phyloP scores from a whole-genome alignment of 2,797 vertebrate species.

The Coreius guichenoti region DNA sequence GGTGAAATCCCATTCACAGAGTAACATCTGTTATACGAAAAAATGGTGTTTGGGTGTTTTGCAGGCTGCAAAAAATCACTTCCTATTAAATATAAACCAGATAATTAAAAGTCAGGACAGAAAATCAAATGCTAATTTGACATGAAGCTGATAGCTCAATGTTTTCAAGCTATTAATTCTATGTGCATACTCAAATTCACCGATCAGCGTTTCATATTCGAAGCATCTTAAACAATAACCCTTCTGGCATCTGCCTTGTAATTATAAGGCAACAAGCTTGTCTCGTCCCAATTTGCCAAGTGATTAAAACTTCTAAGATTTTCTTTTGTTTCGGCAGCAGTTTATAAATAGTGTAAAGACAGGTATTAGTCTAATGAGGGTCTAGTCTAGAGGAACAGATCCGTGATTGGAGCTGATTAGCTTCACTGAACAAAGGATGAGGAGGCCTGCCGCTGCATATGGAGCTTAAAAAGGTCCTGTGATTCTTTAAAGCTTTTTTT shows the following conservation, averaged over 20 bases:
- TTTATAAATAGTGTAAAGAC: slow-evolving; percentile 36
- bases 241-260: slow-evolving; percentile 1
- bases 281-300: slow-evolving; percentile 1
- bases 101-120: not conserved
- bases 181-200: not conserved
- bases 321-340: not conserved
- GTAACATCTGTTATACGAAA: not conserved
- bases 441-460: not conserved
- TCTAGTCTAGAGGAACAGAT: slow-evolving; percentile 13
- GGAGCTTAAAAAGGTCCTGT: not conserved
- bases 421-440: slow-evolving; percentile 23
- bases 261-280: slow-evolving; percentile 28
- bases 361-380: slow-evolving; percentile 40
- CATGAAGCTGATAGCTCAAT: not conserved
- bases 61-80: not conserved
- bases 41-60: not conserved
- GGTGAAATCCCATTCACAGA: not conserved
- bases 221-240: not conserved
- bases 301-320: slow-evolving; percentile 10
- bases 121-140: slow-evolving; percentile 32
- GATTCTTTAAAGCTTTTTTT: slow-evolving; percentile 25
- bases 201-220: not conserved
- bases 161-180: slow-evolving; percentile 22
- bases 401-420: slow-evolving; percentile 29
- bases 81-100: not conserved